Conservation (phyloP, 2,113 vertebrate genomes). For the Rhinoptilus africanus region DNA sequence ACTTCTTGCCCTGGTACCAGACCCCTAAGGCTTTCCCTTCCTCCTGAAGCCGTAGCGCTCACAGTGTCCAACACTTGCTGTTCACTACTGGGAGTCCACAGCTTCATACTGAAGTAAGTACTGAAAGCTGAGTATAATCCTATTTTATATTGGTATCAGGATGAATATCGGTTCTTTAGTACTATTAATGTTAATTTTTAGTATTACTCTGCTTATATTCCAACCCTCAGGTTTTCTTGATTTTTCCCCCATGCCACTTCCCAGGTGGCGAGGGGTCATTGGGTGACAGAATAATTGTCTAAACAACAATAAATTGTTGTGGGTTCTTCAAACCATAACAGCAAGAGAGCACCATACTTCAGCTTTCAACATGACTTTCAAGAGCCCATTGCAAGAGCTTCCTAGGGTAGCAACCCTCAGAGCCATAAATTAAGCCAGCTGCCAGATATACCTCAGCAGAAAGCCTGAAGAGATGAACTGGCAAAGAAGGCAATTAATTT, state of each 20-base stretch:
- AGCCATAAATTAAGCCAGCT: background rate
- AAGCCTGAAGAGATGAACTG: background rate
- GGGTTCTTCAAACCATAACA: background rate
- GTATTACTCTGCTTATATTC: background rate
- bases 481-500: background rate
- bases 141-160: background rate
- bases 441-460: background rate
- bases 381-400: background rate
- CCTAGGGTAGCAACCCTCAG: background rate
- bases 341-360: background rate
- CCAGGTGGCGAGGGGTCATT: background rate
- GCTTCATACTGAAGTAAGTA: background rate
- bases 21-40: background rate
- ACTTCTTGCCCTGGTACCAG: background rate
- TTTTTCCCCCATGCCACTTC: background rate
- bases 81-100: background rate
- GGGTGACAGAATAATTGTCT: background rate
- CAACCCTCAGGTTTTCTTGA: background rate
- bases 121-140: background rate
- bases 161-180: background rate
- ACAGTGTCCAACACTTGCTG: background rate
- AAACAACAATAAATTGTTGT: background rate
- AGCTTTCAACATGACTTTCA: background rate
- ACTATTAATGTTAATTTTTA: background rate
- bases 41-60: background rate